These are phyloP conservation scores for Arctopsyche grandis DNA, from an alignment of 1,140 invertebrate genomes.

Conservation along the genomic window DNA sequence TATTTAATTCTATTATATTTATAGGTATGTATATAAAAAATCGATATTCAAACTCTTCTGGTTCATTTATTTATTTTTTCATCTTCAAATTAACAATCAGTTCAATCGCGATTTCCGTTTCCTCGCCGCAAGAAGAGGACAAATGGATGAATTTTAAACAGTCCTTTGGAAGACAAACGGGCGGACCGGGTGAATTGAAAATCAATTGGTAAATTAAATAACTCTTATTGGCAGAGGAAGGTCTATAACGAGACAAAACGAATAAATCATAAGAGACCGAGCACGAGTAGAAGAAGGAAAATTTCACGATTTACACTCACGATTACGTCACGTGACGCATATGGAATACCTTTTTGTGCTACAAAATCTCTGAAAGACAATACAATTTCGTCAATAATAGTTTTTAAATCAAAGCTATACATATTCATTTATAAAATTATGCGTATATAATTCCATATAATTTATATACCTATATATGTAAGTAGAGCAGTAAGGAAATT, in stretches of 20 bases:
- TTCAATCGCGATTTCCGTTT: slow-evolving; percentile 27
- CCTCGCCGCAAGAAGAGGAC: neutral
- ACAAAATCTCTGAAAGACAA: no score
- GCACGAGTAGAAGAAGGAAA: neutral
- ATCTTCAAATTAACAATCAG: slow-evolving; percentile 29
- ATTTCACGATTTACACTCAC: no score
- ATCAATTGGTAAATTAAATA: slow-evolving; percentile 30
- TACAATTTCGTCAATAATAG: no score
- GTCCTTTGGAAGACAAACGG: slow-evolving; percentile 12
- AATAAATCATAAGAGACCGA: neutral
- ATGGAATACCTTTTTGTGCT: no score
- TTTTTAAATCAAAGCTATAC: neutral
- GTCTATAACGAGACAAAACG: neutral
- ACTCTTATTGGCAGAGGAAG: neutral
- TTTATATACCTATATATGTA: no score
- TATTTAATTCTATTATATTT: no score
- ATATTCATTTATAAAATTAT: neutral
- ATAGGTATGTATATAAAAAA: no score
- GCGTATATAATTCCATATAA: neutral
- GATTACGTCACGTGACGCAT: no score
- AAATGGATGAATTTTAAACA: slow-evolving; percentile 29
- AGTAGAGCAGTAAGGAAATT: no score
- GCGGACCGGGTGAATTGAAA: slow-evolving; percentile 8
- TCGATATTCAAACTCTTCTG: no score
- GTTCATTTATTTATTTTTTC: neutral